Percentiles rank a stretch among this genome's conserved stretches.
Conservation (phyloP, 2,797 vertebrate species). For the Gymnoscopelus microlampas region DNA sequence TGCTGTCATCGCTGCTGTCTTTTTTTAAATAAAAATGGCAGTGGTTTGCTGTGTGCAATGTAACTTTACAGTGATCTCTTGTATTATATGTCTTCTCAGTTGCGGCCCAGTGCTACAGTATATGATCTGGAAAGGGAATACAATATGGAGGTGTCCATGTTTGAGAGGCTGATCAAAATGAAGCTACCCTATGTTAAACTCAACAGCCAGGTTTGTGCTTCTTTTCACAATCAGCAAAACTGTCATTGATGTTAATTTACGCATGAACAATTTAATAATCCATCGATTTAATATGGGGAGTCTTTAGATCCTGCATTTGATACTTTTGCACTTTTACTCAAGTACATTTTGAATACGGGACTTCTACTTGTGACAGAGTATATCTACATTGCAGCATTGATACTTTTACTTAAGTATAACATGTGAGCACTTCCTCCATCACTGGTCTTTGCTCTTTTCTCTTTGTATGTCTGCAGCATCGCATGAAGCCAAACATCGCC, state of each 20-base stretch:
- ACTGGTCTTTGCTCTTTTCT: too few relatives aligned
- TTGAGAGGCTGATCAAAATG: constrained; percentile 91
- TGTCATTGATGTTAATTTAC: too few relatives aligned
- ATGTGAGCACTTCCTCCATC: too few relatives aligned
- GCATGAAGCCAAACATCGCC: constrained; percentile 95
- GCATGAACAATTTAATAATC: not conserved
- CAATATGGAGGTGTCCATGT: constrained; percentile 93
- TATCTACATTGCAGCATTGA: too few relatives aligned
- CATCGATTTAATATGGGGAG: not conserved
- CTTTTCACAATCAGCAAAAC: too few relatives aligned
- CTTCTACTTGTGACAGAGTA: too few relatives aligned
- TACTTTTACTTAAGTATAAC: too few relatives aligned
- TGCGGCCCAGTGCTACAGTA: constrained; percentile 92
- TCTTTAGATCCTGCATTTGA: not conserved
- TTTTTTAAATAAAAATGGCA: too few relatives aligned
- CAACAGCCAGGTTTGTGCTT: constrained; percentile 88
- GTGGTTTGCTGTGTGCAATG: not conserved
- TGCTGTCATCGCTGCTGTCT: too few relatives aligned
- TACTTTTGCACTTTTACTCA: too few relatives aligned
- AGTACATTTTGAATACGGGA: too few relatives aligned
- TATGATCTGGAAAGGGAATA: constrained; percentile 94
- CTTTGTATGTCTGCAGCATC: constrained; percentile 81
- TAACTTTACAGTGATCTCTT: constrained; percentile 22
- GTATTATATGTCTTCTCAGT: constrained; percentile 70
- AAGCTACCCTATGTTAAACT: constrained; percentile 89